Base-by-base conservation (phyloP, 1,140 invertebrate genomes). In the Dinoponera quadriceps region DNA sequence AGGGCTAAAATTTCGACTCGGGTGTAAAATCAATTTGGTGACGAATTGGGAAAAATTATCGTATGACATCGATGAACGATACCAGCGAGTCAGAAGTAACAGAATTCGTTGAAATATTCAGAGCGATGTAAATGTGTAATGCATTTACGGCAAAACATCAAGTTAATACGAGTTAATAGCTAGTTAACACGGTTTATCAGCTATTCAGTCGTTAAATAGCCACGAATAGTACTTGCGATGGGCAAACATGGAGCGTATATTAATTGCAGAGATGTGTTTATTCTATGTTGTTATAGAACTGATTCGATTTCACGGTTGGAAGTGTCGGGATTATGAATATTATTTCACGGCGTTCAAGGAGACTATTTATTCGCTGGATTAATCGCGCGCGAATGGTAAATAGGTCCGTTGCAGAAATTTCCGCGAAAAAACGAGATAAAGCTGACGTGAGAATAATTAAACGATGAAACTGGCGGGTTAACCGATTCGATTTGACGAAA, bases 371-470 rank as follows among this genome's bases (percentile, higher is more conserved):
- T 80, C 38, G 51, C 33, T 51, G 75, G 71, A 80, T 80, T 80
- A 80, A 80, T 80, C 33, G 75, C 51, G 75, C 65, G 51, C 54
- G 18, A 80, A 80, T 71, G 75, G 75, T 80, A 80, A 80, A 80
- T 80, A 80, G 75, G 75, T 80, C 14, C 51, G 51, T 69, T 57
- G 51, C 25, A 54, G 38, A 48, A 80, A 80, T 80, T 80, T 80
- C 38, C 9, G 33, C 14, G 25, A 69, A 80, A 68, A 80, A 48
- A 51, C 59, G 65, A 80, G 51, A 59, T 78, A 57, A 48, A 80
- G 75, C 65, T 71, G 54, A 80, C 75, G 51, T 33, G 11, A 22
- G 29, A 69, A 78, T 78, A 78, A 80, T 80, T 71, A 71, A 80
- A 80, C 51, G 75, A 59, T 80, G 25, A n/a, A 80, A 80, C 14